These are phyloP conservation scores for Nymphalis c-album DNA, from an alignment of 2,888 invertebrate species.

Conservation along the genomic window DNA sequence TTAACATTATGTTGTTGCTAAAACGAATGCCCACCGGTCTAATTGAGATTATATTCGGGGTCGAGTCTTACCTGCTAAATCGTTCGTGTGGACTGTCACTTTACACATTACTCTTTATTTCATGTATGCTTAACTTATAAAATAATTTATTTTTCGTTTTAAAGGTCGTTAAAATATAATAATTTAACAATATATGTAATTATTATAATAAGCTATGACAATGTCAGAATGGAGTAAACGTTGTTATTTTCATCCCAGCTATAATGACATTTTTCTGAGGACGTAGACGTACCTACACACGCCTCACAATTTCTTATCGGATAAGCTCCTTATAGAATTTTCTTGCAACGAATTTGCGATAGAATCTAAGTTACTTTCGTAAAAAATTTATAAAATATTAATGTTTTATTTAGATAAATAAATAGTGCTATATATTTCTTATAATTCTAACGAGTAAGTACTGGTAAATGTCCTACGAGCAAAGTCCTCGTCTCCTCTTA, in stretches of 20 bases:
- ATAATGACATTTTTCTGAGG: conserved; percentile 22
- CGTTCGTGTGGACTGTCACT: no score
- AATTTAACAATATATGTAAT: background rate
- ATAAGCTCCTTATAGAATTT: conserved; percentile 34
- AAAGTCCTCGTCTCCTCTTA: no score
- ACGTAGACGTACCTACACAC: conserved; percentile 19
- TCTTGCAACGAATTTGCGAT: conserved; percentile 28
- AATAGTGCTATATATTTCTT: background rate
- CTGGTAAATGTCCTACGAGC: no score
- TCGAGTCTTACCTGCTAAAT: no score
- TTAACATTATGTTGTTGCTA: conserved; percentile 15
- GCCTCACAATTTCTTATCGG: conserved; percentile 32
- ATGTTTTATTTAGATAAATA: conserved; percentile 1
- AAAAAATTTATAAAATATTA: conserved; percentile 24
- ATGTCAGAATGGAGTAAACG: conserved; percentile 11
- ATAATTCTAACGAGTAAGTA: no score
- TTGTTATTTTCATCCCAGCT: conserved; percentile 22
- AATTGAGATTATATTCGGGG: no score
- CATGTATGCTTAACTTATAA: background rate
- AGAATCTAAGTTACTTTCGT: conserved; percentile 25
- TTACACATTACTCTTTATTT: no score
- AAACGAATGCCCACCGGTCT: no score
- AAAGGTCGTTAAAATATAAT: background rate
- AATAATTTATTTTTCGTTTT: background rate
- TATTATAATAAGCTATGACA: conserved; percentile 1